phyloP scores from a whole-genome alignment of 2,113 vertebrate species.

The Cettia cetti region DNA sequence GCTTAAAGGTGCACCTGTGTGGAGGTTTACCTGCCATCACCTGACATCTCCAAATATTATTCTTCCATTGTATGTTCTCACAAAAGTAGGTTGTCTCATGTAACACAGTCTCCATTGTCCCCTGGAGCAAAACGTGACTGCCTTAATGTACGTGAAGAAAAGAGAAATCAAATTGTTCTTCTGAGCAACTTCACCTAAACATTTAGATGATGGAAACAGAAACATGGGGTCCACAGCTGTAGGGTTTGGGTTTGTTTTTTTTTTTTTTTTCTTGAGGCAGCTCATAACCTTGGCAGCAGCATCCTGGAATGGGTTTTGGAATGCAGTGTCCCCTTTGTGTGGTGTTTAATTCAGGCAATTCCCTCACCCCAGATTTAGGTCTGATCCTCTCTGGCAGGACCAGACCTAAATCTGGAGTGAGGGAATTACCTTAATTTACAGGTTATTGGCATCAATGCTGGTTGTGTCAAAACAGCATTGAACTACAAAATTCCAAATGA shows the following conservation, averaged over 20 bases:
- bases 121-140: neutral
- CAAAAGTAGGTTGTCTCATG: neutral
- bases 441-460: neutral
- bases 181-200: neutral
- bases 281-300: neutral
- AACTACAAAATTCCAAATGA: neutral
- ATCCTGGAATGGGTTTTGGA: neutral
- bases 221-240: neutral
- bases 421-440: neutral
- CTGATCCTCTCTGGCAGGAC: neutral
- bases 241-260: neutral
- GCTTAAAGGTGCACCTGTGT: neutral
- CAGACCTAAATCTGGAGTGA: neutral
- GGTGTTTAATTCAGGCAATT: neutral
- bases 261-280: neutral
- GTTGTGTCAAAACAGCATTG: neutral
- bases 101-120: conserved; percentile 13
- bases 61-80: neutral
- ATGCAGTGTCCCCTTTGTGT: neutral
- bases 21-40: neutral
- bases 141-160: neutral
- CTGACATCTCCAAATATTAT: conserved; percentile 9
- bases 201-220: neutral
- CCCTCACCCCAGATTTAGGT: neutral
- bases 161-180: neutral